These are phyloP conservation scores for Luidia sarsii DNA, from an alignment of 53 echinoderm and acorn worm genomes.

Conservation along the genomic window DNA sequence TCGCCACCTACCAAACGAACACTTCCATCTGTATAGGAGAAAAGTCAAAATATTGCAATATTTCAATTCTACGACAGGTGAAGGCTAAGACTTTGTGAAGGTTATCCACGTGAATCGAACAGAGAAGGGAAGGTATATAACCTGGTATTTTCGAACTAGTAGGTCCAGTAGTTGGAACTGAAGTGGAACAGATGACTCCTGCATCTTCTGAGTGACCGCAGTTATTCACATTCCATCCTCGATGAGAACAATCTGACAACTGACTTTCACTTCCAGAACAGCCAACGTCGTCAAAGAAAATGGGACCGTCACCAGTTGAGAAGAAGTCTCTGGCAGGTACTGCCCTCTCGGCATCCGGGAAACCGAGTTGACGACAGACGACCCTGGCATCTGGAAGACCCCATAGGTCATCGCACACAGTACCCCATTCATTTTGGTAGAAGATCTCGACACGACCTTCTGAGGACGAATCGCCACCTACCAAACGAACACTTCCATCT, in stretches of 20 bases:
- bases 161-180: too few species aligned
- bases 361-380: constrained; percentile 17
- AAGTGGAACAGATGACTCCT: too few species aligned
- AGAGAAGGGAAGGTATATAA: too few species aligned
- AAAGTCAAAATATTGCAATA: neutral
- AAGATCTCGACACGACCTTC: constrained; percentile 5
- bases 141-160: neutral
- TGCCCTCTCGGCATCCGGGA: neutral
- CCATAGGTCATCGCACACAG: neutral
- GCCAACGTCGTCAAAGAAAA: neutral
- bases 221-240: neutral
- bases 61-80: neutral
- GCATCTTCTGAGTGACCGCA: constrained; percentile 3
- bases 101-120: too few species aligned
- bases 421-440: constrained; percentile 2
- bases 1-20: constrained; percentile 1
- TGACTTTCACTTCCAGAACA: neutral
- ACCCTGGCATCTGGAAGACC: constrained; percentile 3
- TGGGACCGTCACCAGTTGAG: neutral
- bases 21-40: neutral
- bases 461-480: neutral
- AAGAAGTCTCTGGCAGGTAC: neutral
- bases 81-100: neutral
- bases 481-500: neutral
- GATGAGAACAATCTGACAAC: neutral